Percentiles rank a stretch among this genome's conserved stretches.
These are phyloP conservation scores for Microtus montanus DNA, from an alignment of 2,113 vertebrate genomes.

Conservation along the genomic window DNA sequence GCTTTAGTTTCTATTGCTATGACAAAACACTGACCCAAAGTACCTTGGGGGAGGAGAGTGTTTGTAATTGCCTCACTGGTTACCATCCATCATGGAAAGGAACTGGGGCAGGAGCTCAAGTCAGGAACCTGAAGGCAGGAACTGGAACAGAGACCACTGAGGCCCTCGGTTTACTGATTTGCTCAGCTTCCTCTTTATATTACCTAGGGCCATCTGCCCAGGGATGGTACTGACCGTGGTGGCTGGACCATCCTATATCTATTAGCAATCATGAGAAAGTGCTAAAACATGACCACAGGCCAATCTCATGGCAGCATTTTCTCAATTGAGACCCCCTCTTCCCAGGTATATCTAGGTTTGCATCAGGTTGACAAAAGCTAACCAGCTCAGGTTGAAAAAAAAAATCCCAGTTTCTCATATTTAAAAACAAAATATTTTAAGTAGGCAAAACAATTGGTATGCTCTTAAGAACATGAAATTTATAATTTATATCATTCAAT, in stretches of 20 bases:
- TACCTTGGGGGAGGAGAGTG: background rate
- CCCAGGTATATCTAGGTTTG: background rate
- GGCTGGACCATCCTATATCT: background rate
- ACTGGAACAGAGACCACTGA: background rate
- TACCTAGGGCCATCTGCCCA: background rate
- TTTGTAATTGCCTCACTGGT: background rate
- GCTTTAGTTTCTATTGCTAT: background rate
- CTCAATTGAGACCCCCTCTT: background rate
- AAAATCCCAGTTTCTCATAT: background rate
- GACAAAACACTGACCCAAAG: background rate
- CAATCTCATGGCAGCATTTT: background rate
- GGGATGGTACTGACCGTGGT: no score
- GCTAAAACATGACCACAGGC: background rate
- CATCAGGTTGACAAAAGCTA: background rate
- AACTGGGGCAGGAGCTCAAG: background rate
- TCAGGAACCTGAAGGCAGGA: background rate
- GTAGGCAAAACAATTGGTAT: slow-evolving; percentile 38
- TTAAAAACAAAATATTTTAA: slow-evolving; percentile 52
- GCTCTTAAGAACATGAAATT: background rate
- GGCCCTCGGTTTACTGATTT: background rate
- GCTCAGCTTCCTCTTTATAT: background rate
- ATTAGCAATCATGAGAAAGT: background rate
- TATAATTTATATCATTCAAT: slow-evolving; percentile 26
- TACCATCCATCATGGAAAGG: background rate
- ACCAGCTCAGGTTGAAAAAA: background rate